Evolutionary conservation across 2,888 invertebrate genomes (phyloP), one percentile per base, ranked within the genome.

Genomic region (Creontiades dilutus): DNA sequence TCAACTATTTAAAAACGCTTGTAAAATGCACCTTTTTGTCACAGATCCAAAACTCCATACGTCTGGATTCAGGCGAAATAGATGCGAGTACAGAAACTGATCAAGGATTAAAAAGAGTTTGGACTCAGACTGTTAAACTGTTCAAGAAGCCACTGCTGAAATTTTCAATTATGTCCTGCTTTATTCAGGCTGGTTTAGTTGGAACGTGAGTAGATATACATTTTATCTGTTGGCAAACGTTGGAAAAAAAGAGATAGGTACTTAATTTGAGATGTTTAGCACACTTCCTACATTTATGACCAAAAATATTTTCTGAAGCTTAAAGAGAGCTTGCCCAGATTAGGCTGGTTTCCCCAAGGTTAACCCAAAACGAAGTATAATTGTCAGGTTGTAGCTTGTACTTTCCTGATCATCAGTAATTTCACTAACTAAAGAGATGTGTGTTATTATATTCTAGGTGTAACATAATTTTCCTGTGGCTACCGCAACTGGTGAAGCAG

Each of bases 401-500:
- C 52, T 52, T 2, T 2, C 2, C 1, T 2, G 16, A 52, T 14
- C 52, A 52, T 1, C 3, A 13, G 13, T 2, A 14, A 2, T 16
- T 52, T 7, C 16, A 16, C 2, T 7, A 52, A 52, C 52, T 52
- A 14, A 16, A 16, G 52, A 52, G 3, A 12, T 3, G 1, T 52
- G 3, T 14, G 13, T 5, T 27, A 28, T 28, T 27, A 11, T 23
- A 19, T 86, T 86, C 1, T 75, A 86, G 86, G 27, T 46, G 75
- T 23, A 86, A 86, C 75, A 27, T 52, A 46, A 75, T 86, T 46
- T 75, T 68, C 23, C 37, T 86, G n/a, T 86, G 86, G 86, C 86
- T 86, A 3, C 86, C 86, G 7, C 23, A 47, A 16, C 13, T 75
- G 14, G 76, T 75, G 13, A 86, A 68, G 68, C 68, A 68, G 19